Percentiles rank a stretch among this genome's conserved stretches.
These are phyloP conservation scores for Meleagris gallopavo DNA, from an alignment of 2,113 vertebrate genomes.

Conservation along the genomic window DNA sequence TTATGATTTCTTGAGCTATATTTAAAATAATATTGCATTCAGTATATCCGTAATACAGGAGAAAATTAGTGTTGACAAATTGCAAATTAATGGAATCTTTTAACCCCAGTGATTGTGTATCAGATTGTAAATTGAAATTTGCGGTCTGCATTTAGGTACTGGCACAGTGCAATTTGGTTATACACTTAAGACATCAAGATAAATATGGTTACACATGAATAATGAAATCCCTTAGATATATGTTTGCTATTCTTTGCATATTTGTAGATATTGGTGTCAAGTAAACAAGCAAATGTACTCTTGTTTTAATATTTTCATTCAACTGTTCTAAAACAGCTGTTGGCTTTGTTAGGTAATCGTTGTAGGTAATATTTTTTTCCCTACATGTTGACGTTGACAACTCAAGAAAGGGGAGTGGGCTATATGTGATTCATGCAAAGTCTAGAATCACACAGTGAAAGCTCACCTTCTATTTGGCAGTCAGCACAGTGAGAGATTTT, in stretches of 20 bases:
- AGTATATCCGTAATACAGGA: background rate
- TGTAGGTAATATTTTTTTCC: background rate
- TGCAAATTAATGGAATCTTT: conserved; percentile 6
- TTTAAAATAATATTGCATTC: background rate
- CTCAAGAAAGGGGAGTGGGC: background rate
- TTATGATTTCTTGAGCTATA: background rate
- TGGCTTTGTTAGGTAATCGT: background rate
- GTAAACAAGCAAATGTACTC: background rate
- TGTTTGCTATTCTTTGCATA: background rate
- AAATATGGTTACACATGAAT: background rate
- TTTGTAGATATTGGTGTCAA: background rate
- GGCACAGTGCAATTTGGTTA: conserved; percentile 11
- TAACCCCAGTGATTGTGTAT: background rate
- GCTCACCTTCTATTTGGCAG: background rate
- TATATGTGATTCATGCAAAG: accelerated
- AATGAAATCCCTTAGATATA: background rate
- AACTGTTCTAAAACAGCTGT: background rate
- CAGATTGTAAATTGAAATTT: conserved; percentile 43
- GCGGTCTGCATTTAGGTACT: conserved; percentile 11
- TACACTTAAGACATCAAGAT: background rate
- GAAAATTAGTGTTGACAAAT: background rate
- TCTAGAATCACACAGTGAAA: background rate
- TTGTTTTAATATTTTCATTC: background rate
- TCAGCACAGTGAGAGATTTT: background rate
- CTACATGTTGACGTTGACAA: background rate